Conservation (phyloP, 2,113 vertebrate species). For the Triplophysa dalaica region DNA sequence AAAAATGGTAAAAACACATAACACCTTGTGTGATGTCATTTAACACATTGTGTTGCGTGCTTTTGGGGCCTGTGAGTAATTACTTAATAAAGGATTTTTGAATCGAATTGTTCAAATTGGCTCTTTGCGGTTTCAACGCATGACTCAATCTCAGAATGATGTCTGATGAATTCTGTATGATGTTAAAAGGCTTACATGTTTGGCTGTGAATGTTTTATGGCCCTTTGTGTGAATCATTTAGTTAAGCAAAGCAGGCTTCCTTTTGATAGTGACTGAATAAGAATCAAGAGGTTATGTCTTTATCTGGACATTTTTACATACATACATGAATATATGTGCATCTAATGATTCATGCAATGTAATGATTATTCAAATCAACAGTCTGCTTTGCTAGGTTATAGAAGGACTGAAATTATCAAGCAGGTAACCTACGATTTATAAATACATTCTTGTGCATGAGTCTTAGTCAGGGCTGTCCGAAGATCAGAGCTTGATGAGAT, state of each 20-base stretch:
- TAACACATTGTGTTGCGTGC: not conserved
- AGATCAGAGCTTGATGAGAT: slow-evolving; percentile 31
- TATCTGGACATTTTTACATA: not conserved
- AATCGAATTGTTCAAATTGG: not conserved
- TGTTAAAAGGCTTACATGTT: not conserved
- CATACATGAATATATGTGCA: not conserved
- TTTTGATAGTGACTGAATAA: slow-evolving; percentile 29
- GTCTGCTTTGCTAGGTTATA: not conserved
- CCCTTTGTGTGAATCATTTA: slow-evolving; percentile 13
- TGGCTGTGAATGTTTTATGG: slow-evolving; percentile 15
- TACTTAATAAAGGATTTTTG: not conserved
- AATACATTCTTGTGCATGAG: not conserved
- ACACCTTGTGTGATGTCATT: not conserved
- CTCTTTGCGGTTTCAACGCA: not conserved
- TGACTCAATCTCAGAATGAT: slow-evolving; percentile 7
- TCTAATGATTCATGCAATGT: not conserved
- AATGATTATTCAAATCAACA: not conserved
- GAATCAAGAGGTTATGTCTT: not conserved
- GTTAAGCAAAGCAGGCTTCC: not conserved
- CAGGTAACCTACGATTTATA: not conserved
- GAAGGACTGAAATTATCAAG: not conserved
- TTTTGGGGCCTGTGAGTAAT: not conserved
- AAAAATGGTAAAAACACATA: not conserved
- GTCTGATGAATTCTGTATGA: slow-evolving; percentile 12
- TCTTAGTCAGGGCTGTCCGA: not conserved